Conservation (phyloP, 1,140 invertebrate genomes). For the Pachypeltis micranthus region DNA sequence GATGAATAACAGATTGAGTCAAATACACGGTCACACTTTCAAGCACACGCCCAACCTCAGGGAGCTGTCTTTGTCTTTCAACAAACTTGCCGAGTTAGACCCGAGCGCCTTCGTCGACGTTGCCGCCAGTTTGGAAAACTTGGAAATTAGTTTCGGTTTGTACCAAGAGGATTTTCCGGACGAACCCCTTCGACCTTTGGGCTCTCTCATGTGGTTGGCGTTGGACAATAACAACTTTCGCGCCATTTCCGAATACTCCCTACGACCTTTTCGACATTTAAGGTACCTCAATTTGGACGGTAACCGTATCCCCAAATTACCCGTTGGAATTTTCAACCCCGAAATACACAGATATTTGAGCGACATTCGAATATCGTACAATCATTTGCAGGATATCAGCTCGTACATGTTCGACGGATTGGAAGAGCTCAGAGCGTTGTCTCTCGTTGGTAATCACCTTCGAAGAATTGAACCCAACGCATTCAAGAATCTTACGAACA, state of each 20-base stretch:
- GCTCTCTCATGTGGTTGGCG: slow-evolving; percentile 66
- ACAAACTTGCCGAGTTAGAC: slow-evolving; percentile 65
- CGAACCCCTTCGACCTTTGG: slow-evolving; percentile 49
- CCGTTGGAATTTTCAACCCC: slow-evolving; percentile 50
- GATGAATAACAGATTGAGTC: slow-evolving; percentile 68
- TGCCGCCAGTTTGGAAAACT: slow-evolving; percentile 55
- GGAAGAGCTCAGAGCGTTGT: slow-evolving; percentile 52
- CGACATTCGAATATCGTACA: slow-evolving; percentile 64
- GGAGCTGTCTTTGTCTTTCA: slow-evolving; percentile 78
- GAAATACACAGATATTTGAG: slow-evolving; percentile 56
- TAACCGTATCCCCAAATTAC: slow-evolving; percentile 55
- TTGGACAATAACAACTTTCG: slow-evolving; percentile 79
- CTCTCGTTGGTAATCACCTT: slow-evolving; percentile 58
- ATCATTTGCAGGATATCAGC: slow-evolving; percentile 48
- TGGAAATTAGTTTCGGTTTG: slow-evolving; percentile 75
- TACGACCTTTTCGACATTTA: slow-evolving; percentile 54
- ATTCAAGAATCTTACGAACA: slow-evolving; percentile 52
- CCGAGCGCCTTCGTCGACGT: slow-evolving; percentile 62
- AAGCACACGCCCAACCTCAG: slow-evolving; percentile 52
- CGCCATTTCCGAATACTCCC: slow-evolving; percentile 43
- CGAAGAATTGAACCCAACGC: slow-evolving; percentile 40
- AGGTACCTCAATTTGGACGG: slow-evolving; percentile 78
- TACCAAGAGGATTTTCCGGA: slow-evolving; percentile 64
- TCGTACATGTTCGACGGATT: slow-evolving; percentile 49
- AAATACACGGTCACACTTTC: slow-evolving; percentile 59